Evolutionary conservation across 1,140 invertebrate species (phyloP).

Genomic region (Drosophila obscura): DNA sequence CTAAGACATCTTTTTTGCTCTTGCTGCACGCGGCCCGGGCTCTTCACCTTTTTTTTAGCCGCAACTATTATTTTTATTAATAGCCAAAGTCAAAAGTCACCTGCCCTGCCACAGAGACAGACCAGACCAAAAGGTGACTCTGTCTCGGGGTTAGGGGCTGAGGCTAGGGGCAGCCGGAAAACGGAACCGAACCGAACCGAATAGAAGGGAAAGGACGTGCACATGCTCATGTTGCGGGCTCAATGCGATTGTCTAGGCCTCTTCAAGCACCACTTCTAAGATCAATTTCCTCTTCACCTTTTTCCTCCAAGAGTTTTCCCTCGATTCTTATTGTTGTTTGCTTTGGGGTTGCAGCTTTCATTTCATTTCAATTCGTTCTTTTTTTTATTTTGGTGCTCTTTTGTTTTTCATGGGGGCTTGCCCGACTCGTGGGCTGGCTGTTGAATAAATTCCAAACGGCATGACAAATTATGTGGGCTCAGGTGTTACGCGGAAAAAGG

Average conservation of each 20-base stretch:
- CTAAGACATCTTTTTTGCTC: constrained; percentile 80
- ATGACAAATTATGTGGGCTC: constrained; percentile 82
- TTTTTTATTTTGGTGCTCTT: constrained; percentile 15
- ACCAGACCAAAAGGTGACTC: constrained; percentile 30
- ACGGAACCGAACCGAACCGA: constrained; percentile 51
- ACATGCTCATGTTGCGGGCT: constrained; percentile 57
- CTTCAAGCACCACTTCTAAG: constrained; percentile 58
- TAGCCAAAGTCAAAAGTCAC: constrained; percentile 81
- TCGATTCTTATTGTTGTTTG: constrained; percentile 14
- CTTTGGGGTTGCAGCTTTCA: constrained; percentile 74
- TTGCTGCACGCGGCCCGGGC: constrained; percentile 55
- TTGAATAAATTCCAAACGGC: constrained; percentile 77
- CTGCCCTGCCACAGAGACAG: constrained; percentile 42
- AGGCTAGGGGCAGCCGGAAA: constrained; percentile 76
- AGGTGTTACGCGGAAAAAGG: constrained; percentile 75
- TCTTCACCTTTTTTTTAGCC: constrained; percentile 71
- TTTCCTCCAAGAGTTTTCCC: constrained; percentile 31
- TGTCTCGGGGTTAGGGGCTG: neutral
- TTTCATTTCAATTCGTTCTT: constrained; percentile 16
- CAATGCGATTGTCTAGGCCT: neutral
- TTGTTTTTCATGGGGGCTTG: constrained; percentile 63
- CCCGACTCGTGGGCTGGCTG: constrained; percentile 39
- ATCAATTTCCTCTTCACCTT: constrained; percentile 63
- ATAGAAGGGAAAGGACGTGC: neutral
- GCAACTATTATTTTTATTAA: constrained; percentile 82